Base-by-base conservation (phyloP, 2,113 vertebrate species). In the Chroicocephalus ridibundus region DNA sequence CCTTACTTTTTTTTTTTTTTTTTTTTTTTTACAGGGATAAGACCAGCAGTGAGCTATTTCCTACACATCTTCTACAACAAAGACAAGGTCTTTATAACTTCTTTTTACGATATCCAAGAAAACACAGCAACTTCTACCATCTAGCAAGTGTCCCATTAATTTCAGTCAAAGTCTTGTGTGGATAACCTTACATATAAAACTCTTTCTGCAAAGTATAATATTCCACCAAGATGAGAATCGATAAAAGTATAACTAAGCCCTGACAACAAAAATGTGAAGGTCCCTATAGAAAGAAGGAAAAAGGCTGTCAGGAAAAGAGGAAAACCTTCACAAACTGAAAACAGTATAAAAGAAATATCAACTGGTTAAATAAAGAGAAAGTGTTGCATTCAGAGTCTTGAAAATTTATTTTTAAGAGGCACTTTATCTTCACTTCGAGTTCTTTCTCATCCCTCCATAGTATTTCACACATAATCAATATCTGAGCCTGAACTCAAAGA, bases 321-420 rank as follows among this genome's bases (percentile, higher is more conserved):
- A 93, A 93, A 90, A 81, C 5, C 40, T 91, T 65, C 62, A 82
- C 31, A 80, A 69, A 79, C 9, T 3, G 1, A 78, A 61, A 79
- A 61, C 12, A 44, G 44, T 29, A 52, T 80, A 88, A 86, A 90
- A 86, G 54, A 90, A 92, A 44, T 25, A 95, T 74, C 85, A 80
- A 8, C 36, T 77, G 74, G 55, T 84, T 83, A 90, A 80, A 86
- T 70, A 58, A 87, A 88, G 66, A 91, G 32, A 25, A 95, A 91
- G 17, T 13, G 36, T 4, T 69, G 32, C 40, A 61, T 85, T 83
- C 54, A 66, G 61, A 64, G 10, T 25, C 70, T 66, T 80, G 14
- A 70, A 92, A 90, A 49, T 77, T 94, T 60, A 72, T 82, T 91
- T 89, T 87, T 66, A 88, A 93, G 71, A 38, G 74, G 60, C 52